phyloP scores from a whole-genome alignment of 2,113 vertebrate genomes.

The Propithecus coquereli region DNA sequence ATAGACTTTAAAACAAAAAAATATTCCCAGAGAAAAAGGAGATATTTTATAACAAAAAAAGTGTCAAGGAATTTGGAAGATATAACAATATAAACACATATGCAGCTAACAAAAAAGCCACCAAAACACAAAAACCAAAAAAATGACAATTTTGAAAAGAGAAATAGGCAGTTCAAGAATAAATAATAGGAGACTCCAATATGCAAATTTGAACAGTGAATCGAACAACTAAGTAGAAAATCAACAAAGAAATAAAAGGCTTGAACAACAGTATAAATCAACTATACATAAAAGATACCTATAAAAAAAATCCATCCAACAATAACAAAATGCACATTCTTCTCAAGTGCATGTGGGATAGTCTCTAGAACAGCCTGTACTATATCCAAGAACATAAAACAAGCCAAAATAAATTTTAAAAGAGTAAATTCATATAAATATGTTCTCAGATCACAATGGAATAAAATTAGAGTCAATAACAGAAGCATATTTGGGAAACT shows the following conservation, averaged over 20 bases:
- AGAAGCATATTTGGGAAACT: neutral
- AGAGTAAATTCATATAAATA: neutral
- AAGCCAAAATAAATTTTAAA: neutral
- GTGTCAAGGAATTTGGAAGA: neutral
- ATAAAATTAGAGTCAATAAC: neutral
- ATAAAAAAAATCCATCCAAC: neutral
- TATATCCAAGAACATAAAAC: neutral
- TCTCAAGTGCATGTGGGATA: neutral
- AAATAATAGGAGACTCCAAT: neutral
- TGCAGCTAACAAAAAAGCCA: neutral
- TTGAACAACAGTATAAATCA: neutral
- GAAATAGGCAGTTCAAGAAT: neutral
- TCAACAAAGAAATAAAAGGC: neutral
- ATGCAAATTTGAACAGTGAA: neutral
- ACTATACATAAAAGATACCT: neutral
- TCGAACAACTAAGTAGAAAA: neutral
- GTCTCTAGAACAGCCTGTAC: neutral
- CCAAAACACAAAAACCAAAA: neutral
- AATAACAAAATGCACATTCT: neutral
- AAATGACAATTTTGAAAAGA: no score
- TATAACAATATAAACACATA: neutral
- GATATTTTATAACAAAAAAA: neutral
- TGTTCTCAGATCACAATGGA: neutral
- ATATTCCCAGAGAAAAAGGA: neutral
- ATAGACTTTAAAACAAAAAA: neutral